These are phyloP conservation scores for Clarias macrocephalus DNA, from an alignment of 2,113 vertebrate genomes.

Conservation along the genomic window DNA sequence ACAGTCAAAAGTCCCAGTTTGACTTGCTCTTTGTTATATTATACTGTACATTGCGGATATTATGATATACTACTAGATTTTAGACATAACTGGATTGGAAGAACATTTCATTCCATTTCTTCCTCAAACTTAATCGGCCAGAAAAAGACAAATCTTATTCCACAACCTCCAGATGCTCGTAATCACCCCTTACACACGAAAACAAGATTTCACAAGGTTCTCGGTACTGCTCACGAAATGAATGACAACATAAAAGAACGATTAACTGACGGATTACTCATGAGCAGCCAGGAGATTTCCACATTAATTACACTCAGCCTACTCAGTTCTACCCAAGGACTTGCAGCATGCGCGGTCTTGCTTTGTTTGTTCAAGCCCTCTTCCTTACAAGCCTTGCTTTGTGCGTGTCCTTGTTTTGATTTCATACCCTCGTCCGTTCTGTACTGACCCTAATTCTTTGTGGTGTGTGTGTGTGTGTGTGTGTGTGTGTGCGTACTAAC, in stretches of 20 bases:
- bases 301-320: not conserved
- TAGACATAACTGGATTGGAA: not conserved
- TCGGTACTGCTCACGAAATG: not conserved
- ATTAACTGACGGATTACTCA: not conserved
- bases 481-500: constrained; percentile 67
- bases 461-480: not conserved
- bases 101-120: not conserved
- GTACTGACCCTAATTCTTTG: not conserved
- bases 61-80: not conserved
- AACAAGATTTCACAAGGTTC: not conserved
- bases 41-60: not conserved
- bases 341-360: not conserved
- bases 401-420: not conserved
- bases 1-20: too few relatives aligned
- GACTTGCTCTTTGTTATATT: too few relatives aligned
- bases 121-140: not conserved
- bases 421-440: not conserved
- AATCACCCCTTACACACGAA: not conserved
- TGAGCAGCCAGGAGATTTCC: not conserved
- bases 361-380: not conserved
- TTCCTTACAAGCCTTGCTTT: not conserved
- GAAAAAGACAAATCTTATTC: not conserved
- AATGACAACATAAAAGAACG: not conserved
- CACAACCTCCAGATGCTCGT: not conserved
- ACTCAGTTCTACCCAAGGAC: not conserved